Conservation (phyloP, 2,888 invertebrate genomes). For the Nymphalis urticae region DNA sequence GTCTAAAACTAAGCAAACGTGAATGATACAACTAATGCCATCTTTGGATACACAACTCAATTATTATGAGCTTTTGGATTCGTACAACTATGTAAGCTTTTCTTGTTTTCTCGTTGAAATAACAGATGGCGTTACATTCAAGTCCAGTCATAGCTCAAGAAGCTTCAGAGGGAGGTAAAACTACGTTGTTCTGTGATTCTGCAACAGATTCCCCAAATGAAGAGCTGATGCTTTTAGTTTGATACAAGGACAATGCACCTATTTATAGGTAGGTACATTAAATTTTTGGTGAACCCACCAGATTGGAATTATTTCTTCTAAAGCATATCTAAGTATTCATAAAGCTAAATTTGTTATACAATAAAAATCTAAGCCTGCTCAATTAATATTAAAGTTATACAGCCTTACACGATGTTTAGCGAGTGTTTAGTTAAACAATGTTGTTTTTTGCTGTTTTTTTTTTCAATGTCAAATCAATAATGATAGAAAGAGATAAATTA, state of each 20-base stretch:
- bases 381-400: too few relatives aligned
- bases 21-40: conserved; percentile 7
- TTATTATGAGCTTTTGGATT: too few relatives aligned
- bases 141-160: conserved; percentile 79
- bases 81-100: not conserved
- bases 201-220: conserved; percentile 76
- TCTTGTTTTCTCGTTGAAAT: not conserved
- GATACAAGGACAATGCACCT: conserved; percentile 84
- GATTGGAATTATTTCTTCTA: not conserved
- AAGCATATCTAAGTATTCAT: not conserved
- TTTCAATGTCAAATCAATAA: too few relatives aligned
- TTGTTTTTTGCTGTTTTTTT: too few relatives aligned
- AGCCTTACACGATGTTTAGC: too few relatives aligned
- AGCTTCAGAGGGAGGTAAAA: conserved; percentile 79
- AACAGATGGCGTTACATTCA: conserved; percentile 43
- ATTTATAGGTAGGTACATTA: conserved; percentile 80
- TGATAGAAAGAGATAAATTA: too few relatives aligned
- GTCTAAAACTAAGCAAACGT: too few relatives aligned
- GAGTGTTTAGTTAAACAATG: too few relatives aligned
- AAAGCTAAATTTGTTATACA: too few relatives aligned
- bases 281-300: not conserved
- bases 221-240: conserved; percentile 82
- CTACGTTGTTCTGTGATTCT: conserved; percentile 81
- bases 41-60: not conserved
- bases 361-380: too few relatives aligned